Conservation (phyloP, 2,888 invertebrate genomes). For the Chromoteleia sp. region DNA sequence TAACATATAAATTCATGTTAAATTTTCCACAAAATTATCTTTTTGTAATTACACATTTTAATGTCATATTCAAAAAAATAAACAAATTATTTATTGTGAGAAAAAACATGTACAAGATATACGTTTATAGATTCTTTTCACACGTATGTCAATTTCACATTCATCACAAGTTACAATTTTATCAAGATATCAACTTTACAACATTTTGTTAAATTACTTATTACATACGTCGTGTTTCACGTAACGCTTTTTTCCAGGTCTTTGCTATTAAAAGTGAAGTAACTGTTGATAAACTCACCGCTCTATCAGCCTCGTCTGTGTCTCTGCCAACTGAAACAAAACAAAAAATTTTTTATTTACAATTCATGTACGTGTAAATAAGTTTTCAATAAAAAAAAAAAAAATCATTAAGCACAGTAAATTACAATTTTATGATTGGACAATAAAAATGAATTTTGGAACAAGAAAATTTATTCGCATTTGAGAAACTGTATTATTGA, state of each 20-base stretch:
- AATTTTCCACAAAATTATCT: no score
- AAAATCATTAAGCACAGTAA: no score
- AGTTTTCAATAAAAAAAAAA: no score
- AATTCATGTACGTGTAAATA: neutral
- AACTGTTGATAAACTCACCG: slow-evolving; percentile 76
- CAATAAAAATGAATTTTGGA: no score
- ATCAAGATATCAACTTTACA: slow-evolving; percentile 3
- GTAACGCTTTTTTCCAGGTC: neutral
- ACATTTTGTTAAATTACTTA: slow-evolving; percentile 7
- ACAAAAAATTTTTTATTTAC: slow-evolving; percentile 44
- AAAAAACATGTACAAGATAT: neutral
- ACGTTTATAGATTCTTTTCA: neutral
- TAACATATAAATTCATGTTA: no score
- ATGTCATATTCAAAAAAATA: no score
- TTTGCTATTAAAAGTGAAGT: slow-evolving; percentile 7
- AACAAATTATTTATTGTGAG: neutral
- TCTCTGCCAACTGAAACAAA: slow-evolving; percentile 82
- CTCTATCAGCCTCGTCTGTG: slow-evolving; percentile 83
- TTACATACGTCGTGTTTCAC: neutral
- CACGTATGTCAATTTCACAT: slow-evolving; percentile 5
- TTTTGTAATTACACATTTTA: no score
- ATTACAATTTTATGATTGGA: no score
- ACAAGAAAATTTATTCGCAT: no score
- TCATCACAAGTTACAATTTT: slow-evolving; percentile 15
- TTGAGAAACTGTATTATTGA: no score